These are phyloP conservation scores for Drosophila anomelani DNA, from an alignment of 2,888 invertebrate genomes.

Conservation along the genomic window DNA sequence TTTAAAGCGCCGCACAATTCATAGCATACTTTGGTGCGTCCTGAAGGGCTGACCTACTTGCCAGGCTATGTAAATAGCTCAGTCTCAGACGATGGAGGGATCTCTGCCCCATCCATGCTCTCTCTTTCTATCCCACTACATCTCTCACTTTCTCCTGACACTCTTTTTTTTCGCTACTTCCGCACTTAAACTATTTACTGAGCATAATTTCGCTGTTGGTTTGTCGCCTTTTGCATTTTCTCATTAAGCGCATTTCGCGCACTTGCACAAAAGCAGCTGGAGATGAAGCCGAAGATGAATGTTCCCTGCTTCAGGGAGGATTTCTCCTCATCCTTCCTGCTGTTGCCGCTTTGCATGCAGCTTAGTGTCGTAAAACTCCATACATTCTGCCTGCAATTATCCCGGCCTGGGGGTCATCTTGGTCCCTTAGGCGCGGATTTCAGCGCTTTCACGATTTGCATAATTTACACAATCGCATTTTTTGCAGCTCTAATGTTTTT, in stretches of 20 bases:
- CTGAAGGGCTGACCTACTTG: constrained; percentile 65
- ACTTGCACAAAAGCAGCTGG: constrained; percentile 41
- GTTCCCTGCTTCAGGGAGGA: constrained; percentile 35
- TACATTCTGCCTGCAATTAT: constrained; percentile 71
- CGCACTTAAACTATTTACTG: constrained; percentile 68
- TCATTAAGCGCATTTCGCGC: constrained; percentile 76
- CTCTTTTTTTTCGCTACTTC: constrained; percentile 45
- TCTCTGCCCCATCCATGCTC: background rate
- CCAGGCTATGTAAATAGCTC: constrained; percentile 44
- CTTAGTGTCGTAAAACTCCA: constrained; percentile 57
- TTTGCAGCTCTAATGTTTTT: constrained; percentile 1
- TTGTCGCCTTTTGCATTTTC: constrained; percentile 69
- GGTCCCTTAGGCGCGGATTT: constrained; percentile 68
- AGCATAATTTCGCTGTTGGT: constrained; percentile 64
- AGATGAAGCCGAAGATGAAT: constrained; percentile 44
- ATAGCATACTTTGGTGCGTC: constrained; percentile 70
- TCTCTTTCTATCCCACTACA: background rate
- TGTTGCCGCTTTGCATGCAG: constrained; percentile 49
- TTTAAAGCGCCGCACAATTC: constrained; percentile 66
- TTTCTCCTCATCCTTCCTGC: background rate
- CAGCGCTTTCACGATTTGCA: constrained; percentile 69
- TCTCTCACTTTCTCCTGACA: constrained; percentile 8
- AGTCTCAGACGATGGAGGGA: constrained; percentile 18
- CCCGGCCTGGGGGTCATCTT: constrained; percentile 48
- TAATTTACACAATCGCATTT: constrained; percentile 64